Evolutionary conservation across 2,888 invertebrate genomes (phyloP).

Genomic region (Pandemis corylana): DNA sequence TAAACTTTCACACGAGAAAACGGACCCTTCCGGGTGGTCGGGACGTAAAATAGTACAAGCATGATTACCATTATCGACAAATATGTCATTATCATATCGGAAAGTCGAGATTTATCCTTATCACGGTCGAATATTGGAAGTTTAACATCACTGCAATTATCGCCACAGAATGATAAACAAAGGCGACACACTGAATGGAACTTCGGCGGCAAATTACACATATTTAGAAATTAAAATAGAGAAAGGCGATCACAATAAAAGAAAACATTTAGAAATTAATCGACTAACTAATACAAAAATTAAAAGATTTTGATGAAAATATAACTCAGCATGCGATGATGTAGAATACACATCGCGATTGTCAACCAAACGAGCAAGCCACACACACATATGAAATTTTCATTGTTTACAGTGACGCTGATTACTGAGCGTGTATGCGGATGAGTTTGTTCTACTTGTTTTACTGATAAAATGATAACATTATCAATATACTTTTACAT

Average conservation of each 20-base stretch:
- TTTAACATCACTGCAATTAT: constrained; percentile 89
- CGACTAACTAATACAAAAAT: constrained; percentile 80
- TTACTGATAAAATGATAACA: constrained; percentile 80
- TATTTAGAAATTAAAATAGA: constrained; percentile 87
- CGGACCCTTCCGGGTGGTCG: constrained; percentile 61
- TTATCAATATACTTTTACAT: constrained; percentile 66
- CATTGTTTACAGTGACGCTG: constrained; percentile 79
- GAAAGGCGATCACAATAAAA: constrained; percentile 80
- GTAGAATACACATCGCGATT: constrained; percentile 85
- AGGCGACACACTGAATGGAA: constrained; percentile 97
- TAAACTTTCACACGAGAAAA: constrained; percentile 85
- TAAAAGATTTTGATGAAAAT: constrained; percentile 82
- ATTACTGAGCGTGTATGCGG: constrained; percentile 67
- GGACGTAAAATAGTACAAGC: constrained; percentile 59
- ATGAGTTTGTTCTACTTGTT: constrained; percentile 73
- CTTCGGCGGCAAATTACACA: constrained; percentile 96
- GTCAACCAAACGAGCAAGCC: constrained; percentile 83
- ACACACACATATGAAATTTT: constrained; percentile 75
- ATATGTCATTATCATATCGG: constrained; percentile 91
- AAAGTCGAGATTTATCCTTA: constrained; percentile 88
- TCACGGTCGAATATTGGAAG: constrained; percentile 91
- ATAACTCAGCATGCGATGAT: constrained; percentile 84
- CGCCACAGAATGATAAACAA: constrained; percentile 93
- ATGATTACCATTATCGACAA: constrained; percentile 90
- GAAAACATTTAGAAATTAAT: constrained; percentile 84